Evolutionary conservation across 1,140 invertebrate genomes (phyloP).

Genomic region (Drosophila subpulchrella): DNA sequence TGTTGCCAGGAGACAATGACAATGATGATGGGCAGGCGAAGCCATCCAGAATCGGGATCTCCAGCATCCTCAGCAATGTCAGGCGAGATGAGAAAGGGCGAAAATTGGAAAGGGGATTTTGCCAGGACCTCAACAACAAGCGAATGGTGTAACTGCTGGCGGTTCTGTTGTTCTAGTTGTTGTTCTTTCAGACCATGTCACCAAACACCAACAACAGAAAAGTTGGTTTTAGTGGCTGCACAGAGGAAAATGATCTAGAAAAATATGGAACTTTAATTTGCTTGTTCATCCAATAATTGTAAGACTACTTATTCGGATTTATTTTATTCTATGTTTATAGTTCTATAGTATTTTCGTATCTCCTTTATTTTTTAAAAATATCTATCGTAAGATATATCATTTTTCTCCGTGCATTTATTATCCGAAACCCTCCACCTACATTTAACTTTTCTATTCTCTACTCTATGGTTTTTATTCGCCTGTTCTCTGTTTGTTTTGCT

Average conservation of each 20-base stretch:
- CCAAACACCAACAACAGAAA: slow-evolving; percentile 25
- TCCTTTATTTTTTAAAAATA: neutral
- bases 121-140: slow-evolving; percentile 44
- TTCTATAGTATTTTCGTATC: too few relatives aligned
- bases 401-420: slow-evolving; percentile 1
- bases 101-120: slow-evolving; percentile 14
- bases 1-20: slow-evolving; percentile 60
- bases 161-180: slow-evolving; percentile 23
- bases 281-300: too few relatives aligned
- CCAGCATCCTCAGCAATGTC: slow-evolving; percentile 17
- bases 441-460: slow-evolving; percentile 8
- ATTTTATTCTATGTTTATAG: neutral
- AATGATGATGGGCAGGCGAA: slow-evolving; percentile 46
- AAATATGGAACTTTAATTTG: neutral
- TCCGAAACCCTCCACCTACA: slow-evolving; percentile 6
- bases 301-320: neutral
- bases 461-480: slow-evolving; percentile 32
- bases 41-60: slow-evolving; percentile 38
- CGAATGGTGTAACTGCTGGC: slow-evolving; percentile 45
- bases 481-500: slow-evolving; percentile 36
- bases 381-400: neutral
- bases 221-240: slow-evolving; percentile 14
- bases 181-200: slow-evolving; percentile 19
- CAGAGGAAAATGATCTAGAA: neutral
- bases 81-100: slow-evolving; percentile 12